Evolutionary conservation across 1,140 invertebrate genomes (phyloP).

Genomic region (Ooceraea biroi): DNA sequence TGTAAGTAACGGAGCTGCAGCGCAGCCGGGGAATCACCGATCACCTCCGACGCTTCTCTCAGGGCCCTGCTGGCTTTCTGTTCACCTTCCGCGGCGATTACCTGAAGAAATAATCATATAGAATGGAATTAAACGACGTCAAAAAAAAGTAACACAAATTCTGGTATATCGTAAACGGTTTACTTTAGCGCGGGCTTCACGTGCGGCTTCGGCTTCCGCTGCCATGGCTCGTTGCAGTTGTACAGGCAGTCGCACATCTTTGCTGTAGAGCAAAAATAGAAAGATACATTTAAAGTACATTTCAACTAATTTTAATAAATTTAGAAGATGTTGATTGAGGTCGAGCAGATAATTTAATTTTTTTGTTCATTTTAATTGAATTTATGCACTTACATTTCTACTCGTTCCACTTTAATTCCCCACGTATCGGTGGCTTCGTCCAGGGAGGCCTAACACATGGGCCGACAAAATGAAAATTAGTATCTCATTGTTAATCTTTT

Average conservation of each 20-base stretch:
- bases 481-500: slow-evolving; percentile 81
- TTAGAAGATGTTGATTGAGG: no score
- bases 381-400: slow-evolving; percentile 94
- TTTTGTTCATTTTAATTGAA: no score
- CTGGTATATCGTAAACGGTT: slow-evolving; percentile 68
- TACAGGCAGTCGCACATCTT: slow-evolving; percentile 95
- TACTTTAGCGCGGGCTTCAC: slow-evolving; percentile 92
- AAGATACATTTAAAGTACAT: no score
- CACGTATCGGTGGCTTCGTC: slow-evolving; percentile 98
- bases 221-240: slow-evolving; percentile 97
- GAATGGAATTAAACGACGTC: neutral
- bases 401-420: slow-evolving; percentile 98
- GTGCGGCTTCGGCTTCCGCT: slow-evolving; percentile 95
- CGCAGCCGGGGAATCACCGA: slow-evolving; percentile 96
- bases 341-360: neutral
- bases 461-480: neutral
- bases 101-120: slow-evolving; percentile 84
- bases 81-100: slow-evolving; percentile 94
- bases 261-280: slow-evolving; percentile 87
- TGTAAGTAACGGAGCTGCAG: slow-evolving; percentile 90
- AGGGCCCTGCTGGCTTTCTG: slow-evolving; percentile 95
- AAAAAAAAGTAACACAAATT: neutral
- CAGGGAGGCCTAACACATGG: slow-evolving; percentile 87
- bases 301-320: no score
- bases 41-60: slow-evolving; percentile 96